Base-by-base conservation (phyloP, 2,113 vertebrate genomes). In the Progne subis region DNA sequence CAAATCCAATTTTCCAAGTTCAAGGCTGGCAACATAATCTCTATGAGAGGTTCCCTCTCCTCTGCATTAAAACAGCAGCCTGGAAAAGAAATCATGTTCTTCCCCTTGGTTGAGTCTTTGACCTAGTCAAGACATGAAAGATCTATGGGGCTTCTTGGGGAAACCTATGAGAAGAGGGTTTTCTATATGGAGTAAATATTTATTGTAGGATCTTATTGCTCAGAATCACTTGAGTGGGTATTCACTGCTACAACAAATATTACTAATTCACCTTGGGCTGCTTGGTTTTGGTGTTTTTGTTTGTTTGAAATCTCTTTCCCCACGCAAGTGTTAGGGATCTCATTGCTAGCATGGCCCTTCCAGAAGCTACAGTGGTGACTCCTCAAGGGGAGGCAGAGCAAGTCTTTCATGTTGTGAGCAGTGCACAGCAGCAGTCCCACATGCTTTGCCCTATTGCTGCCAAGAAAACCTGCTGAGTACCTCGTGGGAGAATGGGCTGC, bases 351-450 rank as follows among this genome's bases (percentile, higher is more conserved):
- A 53, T 0, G 12, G 25, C 7, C 16, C 61, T 46, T 13, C n/a
- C 46, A 34, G 59, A 15, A 69, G 37, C n/a, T 50, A 21, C 3
- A 7, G 60, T 16, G 12, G 25, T 2, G 2, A 9, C 14, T 14
- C 53, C 14, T 8, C 46, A 11, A 5, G 12, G 26, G 21, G 28
- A 72, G 21, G 34, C 57, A 82, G 12, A 50, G 24, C 6, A 12
- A 7, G 12, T 8, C 49, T 75, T 41, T 28, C 0, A 2, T 29
- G 17, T 6, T 0, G 2, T 0, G 1, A 55, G 34, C 44, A 9
- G 3, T 52, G 29, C 11, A 21, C 0, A 57, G 14, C 21, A 72
- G 55, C 67, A 90, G n/a, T 19, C 41, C 23, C 49, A 34, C 2
- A 0, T 6, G 14, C 8, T 89, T 69, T 69, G 43, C n/a, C 26